Evolutionary conservation across 2,113 vertebrate genomes (phyloP).

Genomic region (Trematocara macrostoma): DNA sequence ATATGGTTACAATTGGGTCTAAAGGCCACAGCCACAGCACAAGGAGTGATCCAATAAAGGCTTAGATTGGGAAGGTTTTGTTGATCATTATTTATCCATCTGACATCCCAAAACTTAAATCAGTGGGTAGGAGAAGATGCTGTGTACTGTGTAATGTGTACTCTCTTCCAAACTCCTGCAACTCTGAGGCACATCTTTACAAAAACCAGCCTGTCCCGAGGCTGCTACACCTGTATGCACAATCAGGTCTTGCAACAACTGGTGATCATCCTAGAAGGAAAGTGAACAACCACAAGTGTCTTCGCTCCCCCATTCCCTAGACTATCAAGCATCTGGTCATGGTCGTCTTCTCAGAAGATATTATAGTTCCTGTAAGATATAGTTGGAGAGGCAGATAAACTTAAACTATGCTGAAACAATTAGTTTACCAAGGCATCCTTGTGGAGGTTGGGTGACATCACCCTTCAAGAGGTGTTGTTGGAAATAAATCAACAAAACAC

Average conservation of each 20-base stretch:
- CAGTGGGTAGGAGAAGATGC: neutral
- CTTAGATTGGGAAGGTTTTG: neutral
- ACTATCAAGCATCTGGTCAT: neutral
- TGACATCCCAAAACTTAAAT: neutral
- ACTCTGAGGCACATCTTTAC: neutral
- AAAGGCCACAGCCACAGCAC: neutral
- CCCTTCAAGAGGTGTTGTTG: neutral
- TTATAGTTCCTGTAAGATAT: neutral
- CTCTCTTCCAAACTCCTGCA: neutral
- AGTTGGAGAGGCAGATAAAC: neutral
- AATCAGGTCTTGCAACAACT: neutral
- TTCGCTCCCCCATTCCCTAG: neutral
- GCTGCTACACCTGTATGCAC: neutral
- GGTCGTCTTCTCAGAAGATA: neutral
- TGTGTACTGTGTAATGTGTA: neutral
- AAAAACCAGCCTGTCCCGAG: neutral
- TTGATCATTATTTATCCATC: neutral
- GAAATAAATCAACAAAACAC: neutral
- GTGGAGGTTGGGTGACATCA: neutral
- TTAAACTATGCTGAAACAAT: neutral
- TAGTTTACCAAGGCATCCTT: neutral
- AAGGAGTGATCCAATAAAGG: neutral
- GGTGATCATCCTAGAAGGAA: neutral
- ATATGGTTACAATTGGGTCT: neutral
- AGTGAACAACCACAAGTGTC: neutral